phyloP scores from a whole-genome alignment of 30 jellyfish, hydroid and myxozoan genomes.

The Morbakka virulenta region DNA sequence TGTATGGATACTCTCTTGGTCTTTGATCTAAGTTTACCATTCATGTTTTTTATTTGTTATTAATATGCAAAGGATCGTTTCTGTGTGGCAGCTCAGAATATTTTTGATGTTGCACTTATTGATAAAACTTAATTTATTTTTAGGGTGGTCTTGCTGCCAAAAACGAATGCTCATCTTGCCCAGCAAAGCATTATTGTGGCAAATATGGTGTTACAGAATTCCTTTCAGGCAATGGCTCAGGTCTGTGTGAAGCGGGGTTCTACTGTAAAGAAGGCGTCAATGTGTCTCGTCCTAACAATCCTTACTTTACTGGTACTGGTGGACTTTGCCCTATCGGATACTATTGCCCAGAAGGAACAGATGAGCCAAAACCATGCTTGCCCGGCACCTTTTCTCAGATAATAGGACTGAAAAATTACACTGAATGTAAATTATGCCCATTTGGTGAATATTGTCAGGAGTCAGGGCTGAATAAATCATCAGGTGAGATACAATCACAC shows the following conservation, averaged over 20 bases:
- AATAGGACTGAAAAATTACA: slow-evolving; percentile 53
- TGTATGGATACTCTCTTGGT: no score
- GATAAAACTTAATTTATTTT: no score
- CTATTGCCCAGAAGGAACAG: slow-evolving; percentile 93
- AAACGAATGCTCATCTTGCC: slow-evolving; percentile 85
- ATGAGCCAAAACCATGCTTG: slow-evolving; percentile 73
- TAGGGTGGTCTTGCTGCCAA: slow-evolving; percentile 83
- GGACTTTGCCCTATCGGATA: slow-evolving; percentile 96
- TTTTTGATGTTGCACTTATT: no score
- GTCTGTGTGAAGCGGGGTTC: slow-evolving; percentile 91
- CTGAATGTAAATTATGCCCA: slow-evolving; percentile 83
- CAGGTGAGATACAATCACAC: slow-evolving; percentile 47
- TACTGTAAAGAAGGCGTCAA: slow-evolving; percentile 77
- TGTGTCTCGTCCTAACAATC: slow-evolving; percentile 70
- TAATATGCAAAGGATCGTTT: no score
- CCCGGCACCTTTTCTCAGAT: slow-evolving; percentile 72
- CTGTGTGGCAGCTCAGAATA: no score
- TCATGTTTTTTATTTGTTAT: no score
- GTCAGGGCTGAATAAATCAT: slow-evolving; percentile 73
- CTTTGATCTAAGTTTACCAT: no score
- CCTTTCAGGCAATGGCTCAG: slow-evolving; percentile 65
- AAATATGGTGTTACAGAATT: slow-evolving; percentile 77
- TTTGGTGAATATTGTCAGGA: slow-evolving; percentile 80
- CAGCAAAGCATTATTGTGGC: slow-evolving; percentile 68
- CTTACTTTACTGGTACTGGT: slow-evolving; percentile 74